A percentile compares a stretch with the other conserved stretches of the same genome.
These are phyloP conservation scores for Corella eumyota DNA, from an alignment of 23 tunicate species.

Conservation along the genomic window DNA sequence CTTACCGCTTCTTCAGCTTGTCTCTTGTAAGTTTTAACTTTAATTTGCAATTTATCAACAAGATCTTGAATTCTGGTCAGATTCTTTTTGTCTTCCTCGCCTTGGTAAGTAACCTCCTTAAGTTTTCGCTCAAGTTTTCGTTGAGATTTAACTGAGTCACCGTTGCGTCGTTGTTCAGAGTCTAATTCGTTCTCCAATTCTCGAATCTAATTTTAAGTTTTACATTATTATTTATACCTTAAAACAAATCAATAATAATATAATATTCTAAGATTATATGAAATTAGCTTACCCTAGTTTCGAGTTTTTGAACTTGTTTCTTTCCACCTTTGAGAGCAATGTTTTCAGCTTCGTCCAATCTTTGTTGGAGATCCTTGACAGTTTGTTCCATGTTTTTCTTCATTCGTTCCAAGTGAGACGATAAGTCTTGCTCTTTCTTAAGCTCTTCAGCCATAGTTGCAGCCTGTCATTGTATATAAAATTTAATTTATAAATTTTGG, in stretches of 20 bases:
- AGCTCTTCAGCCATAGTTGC: constrained; percentile 93
- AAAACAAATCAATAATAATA: no score
- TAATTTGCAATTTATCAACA: constrained; percentile 88
- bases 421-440: constrained; percentile 96
- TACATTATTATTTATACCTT: no score
- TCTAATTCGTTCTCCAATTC: constrained; percentile 95
- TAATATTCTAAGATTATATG: no score
- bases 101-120: constrained; percentile 60
- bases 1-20: no score
- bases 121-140: constrained; percentile 67
- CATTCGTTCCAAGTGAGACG: constrained; percentile 97
- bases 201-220: constrained; percentile 75
- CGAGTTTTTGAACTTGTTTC: no score
- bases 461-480: no score
- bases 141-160: constrained; percentile 64
- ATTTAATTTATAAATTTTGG: no score
- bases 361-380: constrained; percentile 90
- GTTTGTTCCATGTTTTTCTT: constrained; percentile 96
- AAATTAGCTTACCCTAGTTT: constrained; percentile 80
- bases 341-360: constrained; percentile 95
- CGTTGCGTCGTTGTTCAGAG: constrained; percentile 85
- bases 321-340: constrained; percentile 97
- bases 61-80: constrained; percentile 87
- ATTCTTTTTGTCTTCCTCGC: constrained; percentile 96
- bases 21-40: constrained; percentile 97